These are phyloP conservation scores for Caracal caracal DNA, from an alignment of 2,113 vertebrate genomes.

Conservation along the genomic window DNA sequence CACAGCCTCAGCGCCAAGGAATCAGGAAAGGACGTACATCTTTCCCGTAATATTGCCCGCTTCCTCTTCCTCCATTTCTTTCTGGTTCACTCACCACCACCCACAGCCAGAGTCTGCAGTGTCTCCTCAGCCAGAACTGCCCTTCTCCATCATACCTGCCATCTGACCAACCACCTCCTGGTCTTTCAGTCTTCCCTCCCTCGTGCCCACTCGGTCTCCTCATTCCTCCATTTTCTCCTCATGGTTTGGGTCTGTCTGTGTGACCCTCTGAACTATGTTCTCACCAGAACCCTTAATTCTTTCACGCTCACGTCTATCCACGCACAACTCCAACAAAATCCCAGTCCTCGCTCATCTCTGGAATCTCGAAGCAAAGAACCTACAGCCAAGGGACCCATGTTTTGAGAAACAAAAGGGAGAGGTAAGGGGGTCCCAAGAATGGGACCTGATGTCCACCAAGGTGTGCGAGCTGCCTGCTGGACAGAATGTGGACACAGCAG, in stretches of 20 bases:
- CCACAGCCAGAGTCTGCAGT: neutral
- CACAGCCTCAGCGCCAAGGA: neutral
- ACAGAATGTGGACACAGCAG: too few relatives aligned
- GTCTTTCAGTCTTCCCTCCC: neutral
- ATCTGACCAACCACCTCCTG: neutral
- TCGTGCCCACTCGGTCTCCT: too few relatives aligned
- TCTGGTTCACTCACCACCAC: neutral
- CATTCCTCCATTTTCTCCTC: neutral
- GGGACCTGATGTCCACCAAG: neutral
- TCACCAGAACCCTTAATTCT: neutral
- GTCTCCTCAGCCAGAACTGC: neutral
- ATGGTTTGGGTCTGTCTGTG: neutral
- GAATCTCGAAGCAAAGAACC: neutral
- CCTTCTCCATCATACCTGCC: neutral
- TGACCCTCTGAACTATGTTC: neutral
- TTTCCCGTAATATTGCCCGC: accelerated
- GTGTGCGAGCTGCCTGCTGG: accelerated
- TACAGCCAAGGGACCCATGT: neutral
- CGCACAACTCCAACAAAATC: neutral
- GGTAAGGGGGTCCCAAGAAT: neutral
- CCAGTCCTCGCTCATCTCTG: neutral
- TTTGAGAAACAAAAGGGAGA: neutral
- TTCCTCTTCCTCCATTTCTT: neutral
- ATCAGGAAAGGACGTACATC: neutral
- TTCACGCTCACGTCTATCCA: neutral